A percentile compares a stretch with the other conserved stretches of the same genome.
Evolutionary conservation across 2,797 vertebrate genomes (phyloP).

Genomic region (Acropternis orthonyx): DNA sequence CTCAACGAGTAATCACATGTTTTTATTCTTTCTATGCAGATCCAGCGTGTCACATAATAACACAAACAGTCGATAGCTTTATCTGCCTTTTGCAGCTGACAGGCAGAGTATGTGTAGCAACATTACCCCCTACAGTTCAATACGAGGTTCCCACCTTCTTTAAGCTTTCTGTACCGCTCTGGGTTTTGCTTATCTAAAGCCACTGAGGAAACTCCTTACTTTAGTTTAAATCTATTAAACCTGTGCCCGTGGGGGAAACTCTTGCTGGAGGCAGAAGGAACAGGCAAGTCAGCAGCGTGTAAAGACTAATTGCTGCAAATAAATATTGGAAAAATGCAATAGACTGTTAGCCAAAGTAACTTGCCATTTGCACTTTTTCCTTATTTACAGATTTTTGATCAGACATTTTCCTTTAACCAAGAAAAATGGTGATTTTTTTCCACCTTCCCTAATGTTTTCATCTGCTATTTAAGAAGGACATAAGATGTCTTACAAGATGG

Average conservation of each 20-base stretch:
- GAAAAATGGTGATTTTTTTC: background rate
- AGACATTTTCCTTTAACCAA: background rate
- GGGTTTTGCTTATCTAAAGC: background rate
- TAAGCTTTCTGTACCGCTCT: rapidly evolving
- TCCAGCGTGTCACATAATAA: background rate
- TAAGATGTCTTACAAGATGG: background rate
- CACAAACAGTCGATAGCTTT: background rate
- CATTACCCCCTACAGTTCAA: slow-evolving; percentile 63
- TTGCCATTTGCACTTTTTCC: background rate
- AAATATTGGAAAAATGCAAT: background rate
- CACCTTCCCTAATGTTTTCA: background rate
- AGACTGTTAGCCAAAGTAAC: background rate
- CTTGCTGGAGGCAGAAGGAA: background rate
- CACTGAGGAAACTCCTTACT: background rate
- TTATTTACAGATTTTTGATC: background rate
- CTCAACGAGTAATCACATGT: background rate
- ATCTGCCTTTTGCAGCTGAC: slow-evolving; percentile 16
- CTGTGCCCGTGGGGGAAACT: background rate
- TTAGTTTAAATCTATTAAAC: background rate
- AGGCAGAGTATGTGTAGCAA: slow-evolving; percentile 31
- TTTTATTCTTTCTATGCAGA: background rate
- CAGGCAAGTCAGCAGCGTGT: background rate
- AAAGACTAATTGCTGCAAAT: background rate
- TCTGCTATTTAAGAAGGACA: background rate
- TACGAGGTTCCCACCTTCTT: background rate